These are phyloP conservation scores for Bolborhynchus lineola DNA, from an alignment of 2,113 vertebrate species.

Conservation along the genomic window DNA sequence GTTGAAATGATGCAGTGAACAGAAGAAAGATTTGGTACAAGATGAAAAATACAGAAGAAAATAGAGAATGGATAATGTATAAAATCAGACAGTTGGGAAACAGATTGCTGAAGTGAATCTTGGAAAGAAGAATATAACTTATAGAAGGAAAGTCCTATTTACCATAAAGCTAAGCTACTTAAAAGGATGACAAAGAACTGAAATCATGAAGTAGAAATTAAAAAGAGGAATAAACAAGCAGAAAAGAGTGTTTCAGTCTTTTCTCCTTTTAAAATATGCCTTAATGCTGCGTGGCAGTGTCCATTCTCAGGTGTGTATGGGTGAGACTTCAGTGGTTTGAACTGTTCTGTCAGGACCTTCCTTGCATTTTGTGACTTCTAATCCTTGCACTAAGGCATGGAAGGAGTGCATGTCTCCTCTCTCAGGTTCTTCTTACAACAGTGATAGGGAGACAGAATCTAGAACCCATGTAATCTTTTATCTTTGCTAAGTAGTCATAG, in stretches of 20 bases:
- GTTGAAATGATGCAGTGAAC: neutral
- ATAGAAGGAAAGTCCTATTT: neutral
- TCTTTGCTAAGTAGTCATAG: neutral
- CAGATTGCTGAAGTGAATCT: neutral
- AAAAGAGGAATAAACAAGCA: neutral
- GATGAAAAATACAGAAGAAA: neutral
- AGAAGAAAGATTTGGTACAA: neutral
- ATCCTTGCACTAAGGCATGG: neutral
- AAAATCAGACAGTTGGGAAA: neutral
- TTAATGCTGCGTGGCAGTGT: neutral
- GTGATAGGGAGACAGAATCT: neutral
- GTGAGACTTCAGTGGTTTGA: neutral
- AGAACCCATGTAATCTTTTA: neutral
- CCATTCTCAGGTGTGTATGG: neutral
- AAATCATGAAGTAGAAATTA: neutral
- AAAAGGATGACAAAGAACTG: neutral
- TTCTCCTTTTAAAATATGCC: neutral
- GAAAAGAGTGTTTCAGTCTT: neutral
- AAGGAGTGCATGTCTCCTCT: fast-evolving
- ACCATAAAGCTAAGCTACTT: neutral
- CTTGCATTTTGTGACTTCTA: neutral
- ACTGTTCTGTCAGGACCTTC: neutral
- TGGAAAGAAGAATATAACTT: neutral
- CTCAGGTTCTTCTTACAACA: neutral
- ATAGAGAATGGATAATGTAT: neutral